These are phyloP conservation scores for Erithacus rubecula DNA, from an alignment of 2,797 vertebrate genomes.

Conservation along the genomic window DNA sequence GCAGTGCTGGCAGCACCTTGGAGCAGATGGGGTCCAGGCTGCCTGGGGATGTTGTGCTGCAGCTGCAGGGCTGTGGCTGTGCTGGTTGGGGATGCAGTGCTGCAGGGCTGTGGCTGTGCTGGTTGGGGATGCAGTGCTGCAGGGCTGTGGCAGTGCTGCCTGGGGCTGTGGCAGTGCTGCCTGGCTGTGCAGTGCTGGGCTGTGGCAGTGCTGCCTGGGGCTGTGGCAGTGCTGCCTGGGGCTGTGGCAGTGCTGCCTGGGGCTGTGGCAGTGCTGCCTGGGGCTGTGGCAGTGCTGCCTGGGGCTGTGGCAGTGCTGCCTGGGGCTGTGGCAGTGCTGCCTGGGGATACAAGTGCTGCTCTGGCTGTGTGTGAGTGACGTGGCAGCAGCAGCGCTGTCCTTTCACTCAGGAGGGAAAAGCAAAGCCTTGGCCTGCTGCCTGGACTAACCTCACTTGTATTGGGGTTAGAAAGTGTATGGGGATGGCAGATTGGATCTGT, in stretches of 20 bases:
- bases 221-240: too few species aligned
- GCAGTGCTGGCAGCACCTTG: background rate
- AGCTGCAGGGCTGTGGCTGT: slow-evolving; percentile 8
- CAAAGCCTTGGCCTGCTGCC: slow-evolving; percentile 72
- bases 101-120: too few species aligned
- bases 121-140: too few species aligned
- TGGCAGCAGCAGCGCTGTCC: slow-evolving; percentile 69
- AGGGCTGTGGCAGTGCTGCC: too few species aligned
- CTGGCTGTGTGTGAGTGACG: slow-evolving; percentile 46
- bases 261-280: background rate
- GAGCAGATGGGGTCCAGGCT: background rate
- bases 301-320: too few species aligned
- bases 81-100: background rate
- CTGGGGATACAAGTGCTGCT: background rate
- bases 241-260: too few species aligned
- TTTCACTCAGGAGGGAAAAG: slow-evolving; percentile 61
- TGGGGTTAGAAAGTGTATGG: slow-evolving; percentile 2
- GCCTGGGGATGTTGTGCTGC: background rate
- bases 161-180: too few species aligned
- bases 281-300: background rate
- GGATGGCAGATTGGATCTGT: slow-evolving; percentile 15
- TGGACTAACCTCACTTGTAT: slow-evolving; percentile 61
- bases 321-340: too few species aligned
- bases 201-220: too few species aligned
- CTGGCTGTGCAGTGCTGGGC: too few species aligned